Evolutionary conservation across 35 echinoderm and acorn worm genomes (phyloP).

Genomic region (Anneissia japonica): DNA sequence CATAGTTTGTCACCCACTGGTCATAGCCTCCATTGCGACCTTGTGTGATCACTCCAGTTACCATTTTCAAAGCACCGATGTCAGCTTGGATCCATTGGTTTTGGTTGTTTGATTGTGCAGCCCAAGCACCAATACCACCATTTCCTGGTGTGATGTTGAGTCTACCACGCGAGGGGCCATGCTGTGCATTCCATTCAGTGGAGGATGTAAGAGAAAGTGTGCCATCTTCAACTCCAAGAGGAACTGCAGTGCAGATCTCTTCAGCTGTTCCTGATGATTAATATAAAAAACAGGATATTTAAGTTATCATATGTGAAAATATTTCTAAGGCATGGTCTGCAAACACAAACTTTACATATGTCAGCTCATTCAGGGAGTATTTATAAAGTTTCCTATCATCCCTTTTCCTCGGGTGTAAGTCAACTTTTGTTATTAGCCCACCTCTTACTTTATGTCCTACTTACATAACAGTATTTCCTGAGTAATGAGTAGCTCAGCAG

Average conservation of each 20-base stretch:
- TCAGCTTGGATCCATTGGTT: constrained; percentile 5
- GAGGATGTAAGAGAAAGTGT: background rate
- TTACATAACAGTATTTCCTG: too few species aligned
- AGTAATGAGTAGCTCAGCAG: too few species aligned
- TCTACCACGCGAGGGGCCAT: background rate
- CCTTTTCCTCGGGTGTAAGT: too few species aligned
- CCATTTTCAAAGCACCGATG: background rate
- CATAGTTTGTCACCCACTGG: background rate
- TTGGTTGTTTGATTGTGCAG: background rate
- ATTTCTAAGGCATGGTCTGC: too few species aligned
- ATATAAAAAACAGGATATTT: too few species aligned
- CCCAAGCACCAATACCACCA: constrained; percentile 2
- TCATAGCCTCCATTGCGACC: background rate
- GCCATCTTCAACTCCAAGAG: background rate
- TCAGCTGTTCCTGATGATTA: background rate
- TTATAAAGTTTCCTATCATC: too few species aligned
- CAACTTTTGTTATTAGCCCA: too few species aligned
- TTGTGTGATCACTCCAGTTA: background rate
- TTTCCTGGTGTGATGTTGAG: background rate
- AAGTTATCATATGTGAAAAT: too few species aligned
- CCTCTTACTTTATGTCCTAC: too few species aligned
- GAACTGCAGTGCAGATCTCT: background rate
- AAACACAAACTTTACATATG: too few species aligned
- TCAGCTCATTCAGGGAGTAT: too few species aligned
- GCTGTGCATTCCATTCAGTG: background rate